Evolutionary conservation across 2,113 vertebrate genomes (phyloP), one percentile per base, ranked within the genome.

Genomic region (Acanthochromis polyacanthus): DNA sequence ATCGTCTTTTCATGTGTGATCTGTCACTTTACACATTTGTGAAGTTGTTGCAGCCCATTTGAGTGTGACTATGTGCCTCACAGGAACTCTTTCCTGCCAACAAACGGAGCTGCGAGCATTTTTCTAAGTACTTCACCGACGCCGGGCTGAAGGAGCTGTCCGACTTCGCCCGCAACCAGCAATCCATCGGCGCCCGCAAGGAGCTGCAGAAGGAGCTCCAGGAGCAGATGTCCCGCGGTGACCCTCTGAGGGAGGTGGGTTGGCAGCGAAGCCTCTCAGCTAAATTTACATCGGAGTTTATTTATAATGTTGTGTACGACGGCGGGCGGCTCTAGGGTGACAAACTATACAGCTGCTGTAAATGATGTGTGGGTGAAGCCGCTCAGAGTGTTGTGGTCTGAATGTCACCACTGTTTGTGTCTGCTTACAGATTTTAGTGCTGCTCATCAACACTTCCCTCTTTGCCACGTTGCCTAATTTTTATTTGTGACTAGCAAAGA

Each of bases 1-100:
- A 36, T 36, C 32, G 4, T 36, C 32, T 36, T 36, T 4, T 36
- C 32, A 4, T 36, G 32, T 10, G 32, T 36, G 2, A 32, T 12
- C 9, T 6, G 17, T 0, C 45, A 15, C 15, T 8, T 51, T 36
- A 11, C n/a, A 20, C 20, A 6, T 20, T 30, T 12, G 17, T 43
- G 40, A 12, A 15, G 40, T 15, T 14, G 11, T 14, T 43, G 40
- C 6, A 8, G 22, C 48, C 53, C 48, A 38, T 20, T 19, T 16
- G 20, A 38, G n/a, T 19, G 30, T 12, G 64, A 66, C 17, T 22
- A 11, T 60, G 14, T 38, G 8, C 14, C 30, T 12, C 28, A 4
- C 88, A 99, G 98, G 98, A 99, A 89, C 96, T 99, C 75, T 99
- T 99, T 90, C 98, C 98, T 84, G 97, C 98, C 92, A 99, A 99